A percentile compares a stretch with the other conserved stretches of the same genome.
Conservation (phyloP, 2,113 vertebrate genomes). For the Paramisgurnus dabryanus region DNA sequence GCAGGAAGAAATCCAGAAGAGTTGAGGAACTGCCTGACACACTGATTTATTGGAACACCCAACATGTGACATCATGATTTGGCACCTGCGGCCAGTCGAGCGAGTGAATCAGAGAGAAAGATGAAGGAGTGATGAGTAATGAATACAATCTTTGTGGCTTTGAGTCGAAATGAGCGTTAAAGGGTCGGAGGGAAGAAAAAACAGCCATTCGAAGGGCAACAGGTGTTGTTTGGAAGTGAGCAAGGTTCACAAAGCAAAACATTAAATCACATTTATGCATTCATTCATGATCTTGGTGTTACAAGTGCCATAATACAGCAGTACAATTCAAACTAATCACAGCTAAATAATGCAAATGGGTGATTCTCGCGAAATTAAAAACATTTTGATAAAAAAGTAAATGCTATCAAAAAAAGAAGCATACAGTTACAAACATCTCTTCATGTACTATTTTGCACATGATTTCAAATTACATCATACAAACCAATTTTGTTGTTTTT, state of each 20-base stretch:
- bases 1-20: conserved; percentile 31
- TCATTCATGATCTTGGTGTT: no score
- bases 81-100: conserved; percentile 70
- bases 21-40: conserved; percentile 65
- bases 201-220: conserved; percentile 69
- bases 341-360: background rate
- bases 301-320: no score
- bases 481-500: no score
- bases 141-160: background rate
- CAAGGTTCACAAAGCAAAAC: conserved; percentile 3
- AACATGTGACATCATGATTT: conserved; percentile 67
- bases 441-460: no score
- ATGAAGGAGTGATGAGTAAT: conserved; percentile 31
- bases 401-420: no score
- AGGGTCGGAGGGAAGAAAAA: conserved; percentile 60
- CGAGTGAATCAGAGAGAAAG: conserved; percentile 50
- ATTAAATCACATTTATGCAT: background rate
- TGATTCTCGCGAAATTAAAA: no score
- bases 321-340: background rate
- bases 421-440: no score
- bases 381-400: background rate
- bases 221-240: conserved; percentile 72
- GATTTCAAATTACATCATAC: no score
- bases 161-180: background rate
- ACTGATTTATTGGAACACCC: conserved; percentile 79